Evolutionary conservation across 2,113 vertebrate genomes (phyloP), one percentile per base, ranked within the genome.

Genomic region (Narcine bancroftii): DNA sequence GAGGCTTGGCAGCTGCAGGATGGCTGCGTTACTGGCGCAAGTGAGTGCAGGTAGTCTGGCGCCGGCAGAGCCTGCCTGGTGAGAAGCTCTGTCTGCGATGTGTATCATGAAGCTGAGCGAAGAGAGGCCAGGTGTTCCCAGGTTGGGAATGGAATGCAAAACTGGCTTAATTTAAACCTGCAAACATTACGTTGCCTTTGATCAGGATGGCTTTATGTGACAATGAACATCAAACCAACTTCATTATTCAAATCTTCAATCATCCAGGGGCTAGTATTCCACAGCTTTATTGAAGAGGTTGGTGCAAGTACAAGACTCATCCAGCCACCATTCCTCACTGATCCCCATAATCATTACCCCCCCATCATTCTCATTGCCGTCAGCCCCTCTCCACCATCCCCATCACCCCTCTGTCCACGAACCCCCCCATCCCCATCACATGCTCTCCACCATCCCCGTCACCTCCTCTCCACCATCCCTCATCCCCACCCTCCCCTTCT

Each of bases 111-210:
- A 4, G 1, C 60, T 65, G 60, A 11, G 85, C 53, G 63, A 21
- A 63, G 83, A 56, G 10, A 93, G 94, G 94, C 95, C n/a, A 95
- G 95, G 95, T 96, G 94, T 93, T 95, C 93, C 60, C 0, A n/a
- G 33, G n/a, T 79, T 19, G 36, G 19, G 19, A 75, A 77, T 69
- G 10, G n/a, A n/a, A n/a, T n/a, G n/a, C 4, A 6, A 81, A 7
- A 0, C 17, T 75, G 66, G 11, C 50, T 6, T 6, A 9, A 11
- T 65, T 89, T 89, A 89, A 39, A 19, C 63, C 9, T 19, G n/a
- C 29, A 60, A n/a, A 26, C 29, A 11, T 89, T 65, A n/a, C 39
- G 85, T 36, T 42, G 21, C 39, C 85, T 89, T 89, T 89, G 85
- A 89, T 89, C 81, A 71, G 29, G 19, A 26, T 11, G 36, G 71